Evolutionary conservation across 2,113 vertebrate genomes (phyloP).

Genomic region (Oophaga pumilio): DNA sequence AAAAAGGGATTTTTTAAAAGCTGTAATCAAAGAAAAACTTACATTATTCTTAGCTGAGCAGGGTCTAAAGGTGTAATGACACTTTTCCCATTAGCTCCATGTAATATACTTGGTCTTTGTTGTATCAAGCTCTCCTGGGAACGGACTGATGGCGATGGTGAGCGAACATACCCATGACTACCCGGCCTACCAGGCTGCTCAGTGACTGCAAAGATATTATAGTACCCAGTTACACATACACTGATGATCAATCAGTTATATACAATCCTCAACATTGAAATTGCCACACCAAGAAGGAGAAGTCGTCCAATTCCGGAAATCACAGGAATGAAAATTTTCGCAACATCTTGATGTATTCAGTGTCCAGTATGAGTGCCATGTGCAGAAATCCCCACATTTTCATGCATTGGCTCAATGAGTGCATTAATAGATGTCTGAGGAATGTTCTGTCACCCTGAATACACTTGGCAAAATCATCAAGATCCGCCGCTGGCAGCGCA

Average conservation of each 20-base stretch:
- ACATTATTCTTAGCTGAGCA: conserved; percentile 85
- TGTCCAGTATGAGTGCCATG: no score
- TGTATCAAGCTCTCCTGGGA: conserved; percentile 88
- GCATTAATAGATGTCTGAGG: no score
- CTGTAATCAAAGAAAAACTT: conserved; percentile 61
- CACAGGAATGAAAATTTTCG: no score
- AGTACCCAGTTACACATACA: background rate
- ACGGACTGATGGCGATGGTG: conserved; percentile 88
- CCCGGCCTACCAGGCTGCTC: conserved; percentile 88
- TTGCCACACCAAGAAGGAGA: no score
- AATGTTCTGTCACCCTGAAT: no score
- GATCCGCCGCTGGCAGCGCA: no score
- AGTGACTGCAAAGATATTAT: conserved; percentile 62
- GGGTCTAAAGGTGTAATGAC: conserved; percentile 90
- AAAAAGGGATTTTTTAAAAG: background rate
- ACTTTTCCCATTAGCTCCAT: conserved; percentile 89
- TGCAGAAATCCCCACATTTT: no score
- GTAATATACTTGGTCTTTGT: conserved; percentile 96
- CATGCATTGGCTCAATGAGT: no score
- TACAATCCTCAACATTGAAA: no score
- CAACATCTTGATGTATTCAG: no score
- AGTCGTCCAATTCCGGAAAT: no score
- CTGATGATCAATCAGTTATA: background rate
- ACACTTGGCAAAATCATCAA: no score
- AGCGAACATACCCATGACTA: conserved; percentile 88